phyloP scores from a whole-genome alignment of 2,113 vertebrate genomes.

The Tiliqua scincoides region DNA sequence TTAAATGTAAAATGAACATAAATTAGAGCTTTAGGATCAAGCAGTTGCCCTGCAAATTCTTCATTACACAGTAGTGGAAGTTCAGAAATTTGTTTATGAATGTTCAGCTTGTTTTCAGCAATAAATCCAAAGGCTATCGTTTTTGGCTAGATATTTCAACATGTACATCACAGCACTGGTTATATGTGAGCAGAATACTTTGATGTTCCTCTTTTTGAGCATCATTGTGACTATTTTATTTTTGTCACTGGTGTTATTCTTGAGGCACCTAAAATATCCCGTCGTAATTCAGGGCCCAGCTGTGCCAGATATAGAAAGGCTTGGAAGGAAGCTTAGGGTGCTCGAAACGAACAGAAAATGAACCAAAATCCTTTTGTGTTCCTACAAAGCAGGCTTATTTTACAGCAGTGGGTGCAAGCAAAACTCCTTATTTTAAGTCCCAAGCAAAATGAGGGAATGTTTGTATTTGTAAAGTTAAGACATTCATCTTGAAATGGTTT shows the following conservation, averaged over 20 bases:
- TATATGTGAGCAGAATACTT: neutral
- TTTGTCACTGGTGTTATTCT: conserved; percentile 1
- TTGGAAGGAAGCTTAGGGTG: neutral
- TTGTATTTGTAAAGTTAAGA: neutral
- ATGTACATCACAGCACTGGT: neutral
- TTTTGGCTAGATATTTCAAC: neutral
- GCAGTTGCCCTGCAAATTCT: no score
- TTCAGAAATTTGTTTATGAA: neutral
- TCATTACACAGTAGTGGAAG: neutral
- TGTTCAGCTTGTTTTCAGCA: neutral
- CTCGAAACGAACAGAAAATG: conserved; percentile 20
- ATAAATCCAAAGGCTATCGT: neutral
- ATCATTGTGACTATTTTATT: neutral
- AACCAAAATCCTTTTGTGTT: neutral
- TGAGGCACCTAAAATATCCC: conserved; percentile 19
- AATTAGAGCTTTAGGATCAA: neutral
- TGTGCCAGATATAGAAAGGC: neutral
- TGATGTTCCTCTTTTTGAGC: neutral
- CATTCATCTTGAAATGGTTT: neutral
- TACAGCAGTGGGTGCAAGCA: neutral
- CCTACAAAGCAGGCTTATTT: conserved; percentile 10
- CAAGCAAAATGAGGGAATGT: neutral
- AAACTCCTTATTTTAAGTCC: conserved; percentile 12
- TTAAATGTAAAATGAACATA: neutral
- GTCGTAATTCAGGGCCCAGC: neutral